Percentiles rank a stretch among this genome's conserved stretches.
Conservation (phyloP, 2,797 vertebrate species). For the Acrossocheilus fasciatus region DNA sequence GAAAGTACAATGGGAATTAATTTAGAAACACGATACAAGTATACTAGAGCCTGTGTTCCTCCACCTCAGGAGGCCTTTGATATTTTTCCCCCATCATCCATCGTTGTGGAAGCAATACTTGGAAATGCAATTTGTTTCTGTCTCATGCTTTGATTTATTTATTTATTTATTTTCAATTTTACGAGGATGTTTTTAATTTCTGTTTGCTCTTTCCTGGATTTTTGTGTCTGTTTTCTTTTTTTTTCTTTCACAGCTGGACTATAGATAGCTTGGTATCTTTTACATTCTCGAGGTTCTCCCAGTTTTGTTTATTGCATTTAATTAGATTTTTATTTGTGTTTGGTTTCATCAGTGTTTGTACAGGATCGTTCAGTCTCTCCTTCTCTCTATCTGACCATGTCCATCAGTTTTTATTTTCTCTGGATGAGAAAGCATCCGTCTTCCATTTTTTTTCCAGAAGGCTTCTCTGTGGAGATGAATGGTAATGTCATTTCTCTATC, state of each 20-base stretch:
- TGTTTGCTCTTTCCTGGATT: background rate
- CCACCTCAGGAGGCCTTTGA: background rate
- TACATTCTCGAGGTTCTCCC: background rate
- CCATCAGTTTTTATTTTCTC: background rate
- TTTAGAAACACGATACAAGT: background rate
- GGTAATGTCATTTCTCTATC: background rate
- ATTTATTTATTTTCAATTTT: background rate
- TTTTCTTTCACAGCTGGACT: background rate
- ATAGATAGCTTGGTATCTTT: background rate
- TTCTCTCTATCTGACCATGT: background rate
- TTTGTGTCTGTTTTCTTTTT: background rate
- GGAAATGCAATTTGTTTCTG: constrained; percentile 6
- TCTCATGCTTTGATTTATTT: background rate
- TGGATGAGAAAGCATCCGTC: background rate
- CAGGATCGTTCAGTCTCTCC: background rate
- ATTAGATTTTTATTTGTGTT: background rate
- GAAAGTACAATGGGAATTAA: background rate
- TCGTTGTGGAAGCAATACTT: background rate
- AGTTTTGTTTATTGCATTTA: background rate
- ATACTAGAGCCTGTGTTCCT: background rate
- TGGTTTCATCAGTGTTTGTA: no score
- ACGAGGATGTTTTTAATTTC: background rate
- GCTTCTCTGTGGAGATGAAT: constrained; percentile 5
- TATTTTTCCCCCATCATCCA: background rate
- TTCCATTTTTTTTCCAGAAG: background rate